Evolutionary conservation across 2,888 invertebrate genomes (phyloP).

Genomic region (Mylabris sibirica): DNA sequence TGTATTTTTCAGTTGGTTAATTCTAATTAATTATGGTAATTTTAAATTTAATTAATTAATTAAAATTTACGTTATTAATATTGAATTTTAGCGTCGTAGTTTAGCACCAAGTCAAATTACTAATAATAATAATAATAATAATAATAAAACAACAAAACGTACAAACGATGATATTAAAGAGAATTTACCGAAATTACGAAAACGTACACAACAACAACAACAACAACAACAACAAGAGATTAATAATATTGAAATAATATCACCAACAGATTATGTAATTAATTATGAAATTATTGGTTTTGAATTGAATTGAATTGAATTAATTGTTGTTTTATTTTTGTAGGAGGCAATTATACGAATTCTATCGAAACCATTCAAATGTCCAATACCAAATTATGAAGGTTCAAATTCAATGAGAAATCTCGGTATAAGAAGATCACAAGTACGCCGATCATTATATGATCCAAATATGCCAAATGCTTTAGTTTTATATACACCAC

Average conservation of each 20-base stretch:
- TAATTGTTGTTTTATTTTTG: background rate
- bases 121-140: too few relatives aligned
- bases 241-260: slow-evolving; percentile 45
- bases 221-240: slow-evolving; percentile 25
- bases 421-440: slow-evolving; percentile 76
- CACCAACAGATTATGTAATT: slow-evolving; percentile 68
- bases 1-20: background rate
- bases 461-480: slow-evolving; percentile 94
- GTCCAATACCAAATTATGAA: slow-evolving; percentile 90
- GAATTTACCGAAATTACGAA: slow-evolving; percentile 62
- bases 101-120: slow-evolving; percentile 84
- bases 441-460: slow-evolving; percentile 77
- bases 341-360: slow-evolving; percentile 84
- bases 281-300: slow-evolving; percentile 17
- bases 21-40: slow-evolving; percentile 16
- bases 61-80: slow-evolving; percentile 5
- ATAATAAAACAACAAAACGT: slow-evolving; percentile 59
- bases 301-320: too few relatives aligned
- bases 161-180: slow-evolving; percentile 50
- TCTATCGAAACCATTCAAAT: slow-evolving; percentile 86
- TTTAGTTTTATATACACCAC: slow-evolving; percentile 86
- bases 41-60: slow-evolving; percentile 9
- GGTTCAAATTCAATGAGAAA: slow-evolving; percentile 75
- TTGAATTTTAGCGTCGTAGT: slow-evolving; percentile 65
- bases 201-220: slow-evolving; percentile 34